phyloP scores from a whole-genome alignment of 2,888 invertebrate genomes.

The Pandemis heparana region DNA sequence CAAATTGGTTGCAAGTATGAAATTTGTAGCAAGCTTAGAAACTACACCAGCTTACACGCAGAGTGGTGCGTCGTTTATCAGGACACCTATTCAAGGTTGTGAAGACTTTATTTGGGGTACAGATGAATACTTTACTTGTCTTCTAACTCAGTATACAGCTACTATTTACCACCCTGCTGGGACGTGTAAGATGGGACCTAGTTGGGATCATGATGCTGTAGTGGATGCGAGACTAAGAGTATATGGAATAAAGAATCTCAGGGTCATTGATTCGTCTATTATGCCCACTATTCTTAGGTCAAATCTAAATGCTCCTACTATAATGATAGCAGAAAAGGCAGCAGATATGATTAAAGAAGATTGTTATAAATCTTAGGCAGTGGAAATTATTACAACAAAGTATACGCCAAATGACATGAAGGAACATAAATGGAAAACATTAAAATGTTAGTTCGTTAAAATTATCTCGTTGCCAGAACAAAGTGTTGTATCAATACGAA shows the following conservation, averaged over 20 bases:
- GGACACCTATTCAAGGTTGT: conserved; percentile 86
- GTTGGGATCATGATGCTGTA: conserved; percentile 86
- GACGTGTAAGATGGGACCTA: conserved; percentile 90
- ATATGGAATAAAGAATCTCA: conserved; percentile 86
- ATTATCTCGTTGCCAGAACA: background rate
- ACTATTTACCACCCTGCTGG: conserved; percentile 90
- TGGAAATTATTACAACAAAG: background rate
- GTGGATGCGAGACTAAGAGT: conserved; percentile 88
- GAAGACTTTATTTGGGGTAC: conserved; percentile 83
- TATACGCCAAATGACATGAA: too few relatives aligned
- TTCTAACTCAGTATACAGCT: conserved; percentile 87
- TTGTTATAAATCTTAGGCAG: background rate
- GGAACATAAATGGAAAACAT: background rate
- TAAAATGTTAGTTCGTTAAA: background rate
- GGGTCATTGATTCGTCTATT: conserved; percentile 89
- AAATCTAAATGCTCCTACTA: conserved; percentile 93
- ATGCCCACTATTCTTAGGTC: conserved; percentile 88
- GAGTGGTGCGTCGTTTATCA: conserved; percentile 84
- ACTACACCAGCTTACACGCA: conserved; percentile 85
- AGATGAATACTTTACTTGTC: conserved; percentile 88
- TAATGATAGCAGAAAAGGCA: conserved; percentile 95
- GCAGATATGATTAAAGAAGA: conserved; percentile 89
- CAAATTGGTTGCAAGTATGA: conserved; percentile 86
- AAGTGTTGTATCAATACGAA: background rate
- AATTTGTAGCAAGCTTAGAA: conserved; percentile 85